phyloP scores from a whole-genome alignment of 2,113 vertebrate genomes.

The Sebastes schlegelii region DNA sequence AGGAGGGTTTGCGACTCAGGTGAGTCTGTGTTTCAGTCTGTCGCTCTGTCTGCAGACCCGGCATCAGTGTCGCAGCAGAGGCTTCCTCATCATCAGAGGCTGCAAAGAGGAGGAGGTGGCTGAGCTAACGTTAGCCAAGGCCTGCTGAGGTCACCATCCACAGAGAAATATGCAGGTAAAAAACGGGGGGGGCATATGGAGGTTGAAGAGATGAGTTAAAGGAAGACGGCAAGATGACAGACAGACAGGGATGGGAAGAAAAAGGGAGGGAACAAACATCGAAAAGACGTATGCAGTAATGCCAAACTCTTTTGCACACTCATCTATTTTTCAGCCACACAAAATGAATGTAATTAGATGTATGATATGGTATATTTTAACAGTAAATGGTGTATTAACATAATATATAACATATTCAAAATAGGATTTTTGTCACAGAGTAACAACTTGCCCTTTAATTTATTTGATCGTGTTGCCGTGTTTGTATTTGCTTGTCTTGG shows the following conservation, averaged over 20 bases:
- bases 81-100: slow-evolving; percentile 97
- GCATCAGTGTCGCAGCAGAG: slow-evolving; percentile 97
- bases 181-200: not conserved
- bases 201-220: slow-evolving; percentile 23
- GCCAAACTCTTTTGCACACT: slow-evolving; percentile 9
- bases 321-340: slow-evolving; percentile 27
- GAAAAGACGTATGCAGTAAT: slow-evolving; percentile 36
- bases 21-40: slow-evolving; percentile 55
- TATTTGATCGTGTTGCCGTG: slow-evolving; percentile 12
- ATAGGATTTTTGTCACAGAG: slow-evolving; percentile 1
- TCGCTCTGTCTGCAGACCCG: slow-evolving; percentile 68
- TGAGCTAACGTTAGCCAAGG: slow-evolving; percentile 97
- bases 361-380: not conserved
- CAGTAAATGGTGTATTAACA: slow-evolving; percentile 5
- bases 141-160: slow-evolving; percentile 83
- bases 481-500: slow-evolving; percentile 19
- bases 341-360: slow-evolving; percentile 4
- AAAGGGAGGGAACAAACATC: slow-evolving; percentile 42
- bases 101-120: slow-evolving; percentile 98
- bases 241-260: slow-evolving; percentile 39
- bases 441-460: slow-evolving; percentile 17
- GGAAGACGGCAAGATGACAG: slow-evolving; percentile 26
- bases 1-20: slow-evolving; percentile 53
- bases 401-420: slow-evolving; percentile 8
- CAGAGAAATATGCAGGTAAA: slow-evolving; percentile 65